Base-by-base conservation (phyloP, 2,797 vertebrate genomes). In the Coregonus ussuriensis region DNA sequence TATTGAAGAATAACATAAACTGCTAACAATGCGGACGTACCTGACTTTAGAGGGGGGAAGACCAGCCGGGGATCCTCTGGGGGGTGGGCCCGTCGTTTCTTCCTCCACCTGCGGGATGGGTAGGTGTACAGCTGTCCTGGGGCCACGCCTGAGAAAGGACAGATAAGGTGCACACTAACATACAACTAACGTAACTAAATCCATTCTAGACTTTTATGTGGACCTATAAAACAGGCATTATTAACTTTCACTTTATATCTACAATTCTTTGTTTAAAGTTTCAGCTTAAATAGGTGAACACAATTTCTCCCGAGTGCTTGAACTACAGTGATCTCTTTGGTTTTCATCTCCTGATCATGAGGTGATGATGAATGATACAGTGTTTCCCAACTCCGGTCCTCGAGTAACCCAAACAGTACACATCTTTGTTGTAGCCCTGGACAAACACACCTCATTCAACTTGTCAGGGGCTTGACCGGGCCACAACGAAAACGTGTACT, bases 61-160 rank as follows among this genome's bases (percentile, higher is more conserved):
- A 96, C 92, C 14, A 99, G 95, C 0, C 95, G 89, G 0, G 97
- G 95, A 73, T 99, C 98, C 79, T 98, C 98, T 0, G 96, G 93
- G 13, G 97, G 96, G 77, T 97, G 96, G 29, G 94, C 91, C 67
- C 95, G 92, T 29, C 97, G 92, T 87, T 95, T 98, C 90, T 99
- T 99, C 85, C 98, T 91, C 98, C 97, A 99, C 82, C 98, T 96
- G 2, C 97, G 94, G n/a, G 98, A 96, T 0, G 98, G 98, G 83
- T 99, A 99, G 0, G 97, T 98, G 79, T 99, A 99, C 33, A 99
- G 94, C 93, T 99, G 98, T 6, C 98, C 98, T 0, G 97, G 97
- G 0, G 97, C 97, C 85, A 97, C 74, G 65, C 97, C 98, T 99
- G 80, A 41, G 11, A 56, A 16, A 6, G 1, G n/a, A 56, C 18